These are phyloP conservation scores for Harpalus rufipes DNA, from an alignment of 2,888 invertebrate genomes.

Conservation along the genomic window DNA sequence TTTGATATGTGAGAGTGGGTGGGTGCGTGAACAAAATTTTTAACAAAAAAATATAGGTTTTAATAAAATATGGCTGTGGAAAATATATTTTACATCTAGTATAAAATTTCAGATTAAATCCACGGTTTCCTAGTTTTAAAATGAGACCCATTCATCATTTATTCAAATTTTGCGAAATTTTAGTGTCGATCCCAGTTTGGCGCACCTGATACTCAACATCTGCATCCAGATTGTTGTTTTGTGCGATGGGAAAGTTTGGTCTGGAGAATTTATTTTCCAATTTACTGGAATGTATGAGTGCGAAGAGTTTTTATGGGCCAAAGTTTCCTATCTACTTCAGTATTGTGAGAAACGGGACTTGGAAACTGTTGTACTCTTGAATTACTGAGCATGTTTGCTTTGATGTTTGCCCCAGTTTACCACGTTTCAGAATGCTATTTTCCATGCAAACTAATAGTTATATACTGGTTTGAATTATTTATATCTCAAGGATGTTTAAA, in stretches of 20 bases:
- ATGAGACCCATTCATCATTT: neutral
- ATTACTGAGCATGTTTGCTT: slow-evolving; percentile 28
- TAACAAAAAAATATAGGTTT: too few relatives aligned
- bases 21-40: too few relatives aligned
- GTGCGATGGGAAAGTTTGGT: slow-evolving; percentile 27
- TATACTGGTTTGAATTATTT: slow-evolving; percentile 22
- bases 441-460: slow-evolving; percentile 8
- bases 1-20: too few relatives aligned
- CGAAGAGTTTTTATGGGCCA: slow-evolving; percentile 20
- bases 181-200: neutral
- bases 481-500: neutral
- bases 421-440: neutral
- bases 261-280: slow-evolving; percentile 32
- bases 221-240: slow-evolving; percentile 15
- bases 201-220: slow-evolving; percentile 3
- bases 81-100: neutral
- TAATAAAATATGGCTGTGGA: neutral
- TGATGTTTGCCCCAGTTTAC: slow-evolving; percentile 39
- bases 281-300: slow-evolving; percentile 40
- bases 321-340: slow-evolving; percentile 30
- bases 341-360: slow-evolving; percentile 29
- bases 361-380: slow-evolving; percentile 44
- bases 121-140: neutral
- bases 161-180: neutral
- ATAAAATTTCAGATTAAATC: neutral